A percentile compares a stretch with the other conserved stretches of the same genome.
These are phyloP conservation scores for Phoeniculus purpureus DNA, from an alignment of 2,797 vertebrate species.

Conservation along the genomic window DNA sequence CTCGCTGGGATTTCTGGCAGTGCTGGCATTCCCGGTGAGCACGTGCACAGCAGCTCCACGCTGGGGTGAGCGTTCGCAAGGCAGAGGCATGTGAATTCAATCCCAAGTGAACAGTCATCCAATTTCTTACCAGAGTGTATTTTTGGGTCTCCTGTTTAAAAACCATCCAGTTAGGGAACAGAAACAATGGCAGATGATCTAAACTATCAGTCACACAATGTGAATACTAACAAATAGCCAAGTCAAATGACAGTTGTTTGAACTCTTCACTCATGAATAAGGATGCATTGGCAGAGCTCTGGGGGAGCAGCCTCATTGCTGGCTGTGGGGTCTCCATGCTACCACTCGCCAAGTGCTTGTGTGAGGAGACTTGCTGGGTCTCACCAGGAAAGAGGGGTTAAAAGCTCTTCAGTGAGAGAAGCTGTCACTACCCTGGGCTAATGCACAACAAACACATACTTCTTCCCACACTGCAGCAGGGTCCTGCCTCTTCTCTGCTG, in stretches of 20 bases:
- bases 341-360: conserved; percentile 23
- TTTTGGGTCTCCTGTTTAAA: conserved; percentile 43
- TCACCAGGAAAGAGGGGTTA: conserved; percentile 23
- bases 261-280: background rate
- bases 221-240: background rate
- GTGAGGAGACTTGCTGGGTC: conserved; percentile 30
- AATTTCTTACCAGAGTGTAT: conserved; percentile 38
- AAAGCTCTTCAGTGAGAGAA: conserved; percentile 11
- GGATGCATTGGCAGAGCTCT: background rate
- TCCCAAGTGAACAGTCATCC: conserved; percentile 1
- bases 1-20: conserved; percentile 28
- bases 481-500: background rate
- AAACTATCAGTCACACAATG: conserved; percentile 29
- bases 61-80: background rate
- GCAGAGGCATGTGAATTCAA: background rate
- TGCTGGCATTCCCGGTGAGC: conserved; percentile 2
- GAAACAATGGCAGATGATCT: conserved; percentile 60
- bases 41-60: background rate
- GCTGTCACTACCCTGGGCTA: background rate
- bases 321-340: background rate
- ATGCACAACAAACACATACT: conserved; percentile 9
- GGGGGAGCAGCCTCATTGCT: conserved; percentile 27
- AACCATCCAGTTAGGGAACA: conserved; percentile 12
- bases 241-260: background rate
- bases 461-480: background rate